Evolutionary conservation across 1,140 invertebrate species (phyloP), one percentile per base, ranked within the genome.

Genomic region (Neodiprion fabricii): DNA sequence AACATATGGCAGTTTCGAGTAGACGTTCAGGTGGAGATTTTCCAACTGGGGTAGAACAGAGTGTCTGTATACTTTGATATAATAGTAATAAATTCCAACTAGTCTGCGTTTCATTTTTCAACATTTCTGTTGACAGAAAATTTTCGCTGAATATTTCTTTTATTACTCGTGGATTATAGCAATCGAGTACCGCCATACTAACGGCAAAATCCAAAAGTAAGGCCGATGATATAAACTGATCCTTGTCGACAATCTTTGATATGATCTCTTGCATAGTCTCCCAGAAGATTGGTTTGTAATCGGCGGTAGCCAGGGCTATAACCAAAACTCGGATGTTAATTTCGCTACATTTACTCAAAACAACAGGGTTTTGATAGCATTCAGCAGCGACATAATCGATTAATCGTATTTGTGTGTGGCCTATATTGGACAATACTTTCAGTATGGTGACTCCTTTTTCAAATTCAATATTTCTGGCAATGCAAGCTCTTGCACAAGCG

Each of bases 261-360:
- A 83, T 87, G 72, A 72, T 74, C 73, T 76, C 83, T 81, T 79
- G 72, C 48, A 93, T 80, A 48, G 74, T 78, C 2, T 85, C 78
- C 91, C 92, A 93, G 78, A 89, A 77, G 17, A 84, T 70, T 2
- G 92, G 91, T 68, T 89, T 90, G 79, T 90, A 92, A 83, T 92
- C 90, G 48, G 89, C 90, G 77, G 89, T 87, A 12, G 89, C 83
- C 28, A 91, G 81, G 53, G 85, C 89, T 74, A 87, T 88, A 72
- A 91, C 83, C 75, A 91, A 87, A 48, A 85, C 84, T 75, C 90
- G 87, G 12, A 90, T 80, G 83, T 71, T 83, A 77, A 12, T 82
- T 78, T 5, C 79, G 7, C 75, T 70, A 21, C 7, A 83, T 48
- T 82, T 79, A 14, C 81, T 72, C 9, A 90, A 78, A 61, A 84